Conservation (phyloP, 2,797 vertebrate species). For the Chiloscyllium punctatum region DNA sequence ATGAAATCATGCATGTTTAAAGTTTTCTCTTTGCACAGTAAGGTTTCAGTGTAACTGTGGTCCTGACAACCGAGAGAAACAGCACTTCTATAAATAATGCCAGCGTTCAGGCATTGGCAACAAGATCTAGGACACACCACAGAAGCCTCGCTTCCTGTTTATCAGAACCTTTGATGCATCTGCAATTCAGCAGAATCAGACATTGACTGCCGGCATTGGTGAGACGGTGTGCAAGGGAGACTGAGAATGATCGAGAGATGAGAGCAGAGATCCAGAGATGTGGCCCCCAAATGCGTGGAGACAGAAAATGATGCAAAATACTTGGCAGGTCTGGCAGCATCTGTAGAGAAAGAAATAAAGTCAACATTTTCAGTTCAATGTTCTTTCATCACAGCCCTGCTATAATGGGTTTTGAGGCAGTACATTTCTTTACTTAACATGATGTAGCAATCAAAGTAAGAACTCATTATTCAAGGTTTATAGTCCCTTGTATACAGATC, state of each 20-base stretch:
- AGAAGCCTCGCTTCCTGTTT: neutral
- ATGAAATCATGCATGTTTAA: neutral
- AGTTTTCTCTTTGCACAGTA: neutral
- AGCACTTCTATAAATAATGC: slow-evolving; percentile 16
- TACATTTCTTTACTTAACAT: neutral
- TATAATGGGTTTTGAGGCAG: neutral
- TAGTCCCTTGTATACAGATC: neutral
- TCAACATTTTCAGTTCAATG: neutral
- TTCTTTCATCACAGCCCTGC: neutral
- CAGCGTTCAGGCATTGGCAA: neutral
- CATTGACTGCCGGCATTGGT: neutral
- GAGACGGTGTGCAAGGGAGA: neutral
- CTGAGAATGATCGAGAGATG: neutral
- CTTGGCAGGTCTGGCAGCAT: neutral
- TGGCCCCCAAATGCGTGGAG: neutral
- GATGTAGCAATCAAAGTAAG: no score
- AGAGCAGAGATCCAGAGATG: neutral
- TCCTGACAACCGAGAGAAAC: neutral
- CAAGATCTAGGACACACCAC: slow-evolving; percentile 16
- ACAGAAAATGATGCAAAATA: neutral
- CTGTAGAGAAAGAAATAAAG: neutral
- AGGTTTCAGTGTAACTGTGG: neutral
- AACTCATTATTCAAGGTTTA: neutral
- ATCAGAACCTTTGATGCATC: neutral
- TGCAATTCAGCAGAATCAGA: neutral